These are phyloP conservation scores for Disparrhopalites patrizii DNA, from an alignment of 2,888 invertebrate genomes.

Conservation along the genomic window DNA sequence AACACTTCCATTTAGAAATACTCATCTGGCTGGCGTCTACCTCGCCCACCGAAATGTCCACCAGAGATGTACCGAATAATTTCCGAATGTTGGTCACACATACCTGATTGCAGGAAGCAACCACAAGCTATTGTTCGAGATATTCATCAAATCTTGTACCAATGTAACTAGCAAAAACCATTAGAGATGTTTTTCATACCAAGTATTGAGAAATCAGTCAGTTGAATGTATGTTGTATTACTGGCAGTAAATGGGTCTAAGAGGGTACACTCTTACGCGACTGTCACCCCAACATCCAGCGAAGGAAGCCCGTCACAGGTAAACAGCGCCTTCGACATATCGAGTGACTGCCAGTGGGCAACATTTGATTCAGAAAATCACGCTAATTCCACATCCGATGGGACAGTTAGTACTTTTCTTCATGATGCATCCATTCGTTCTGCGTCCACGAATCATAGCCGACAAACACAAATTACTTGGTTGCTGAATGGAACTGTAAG, in stretches of 20 bases:
- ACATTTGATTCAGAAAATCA: constrained; percentile 43
- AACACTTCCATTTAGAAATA: constrained; percentile 57
- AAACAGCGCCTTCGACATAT: constrained; percentile 44
- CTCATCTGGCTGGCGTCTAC: constrained; percentile 63
- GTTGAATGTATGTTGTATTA: not conserved
- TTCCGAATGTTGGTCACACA: constrained; percentile 74
- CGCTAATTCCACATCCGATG: constrained; percentile 37
- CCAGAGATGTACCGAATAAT: constrained; percentile 70
- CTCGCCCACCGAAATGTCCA: constrained; percentile 67
- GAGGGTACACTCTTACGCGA: constrained; percentile 59
- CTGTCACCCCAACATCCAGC: constrained; percentile 53
- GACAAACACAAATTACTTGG: constrained; percentile 46
- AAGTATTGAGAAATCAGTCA: not conserved
- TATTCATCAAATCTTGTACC: constrained; percentile 72
- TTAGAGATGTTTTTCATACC: not conserved
- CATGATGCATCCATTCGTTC: constrained; percentile 45
- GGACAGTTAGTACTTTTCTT: constrained; percentile 47
- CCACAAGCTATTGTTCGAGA: constrained; percentile 83
- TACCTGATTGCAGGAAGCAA: constrained; percentile 66
- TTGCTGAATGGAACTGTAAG: constrained; percentile 42
- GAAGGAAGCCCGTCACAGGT: constrained; percentile 35
- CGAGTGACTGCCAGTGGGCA: constrained; percentile 45
- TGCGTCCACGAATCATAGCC: constrained; percentile 42
- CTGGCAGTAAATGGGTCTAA: constrained; percentile 61
- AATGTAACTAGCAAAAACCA: constrained; percentile 54